Conservation (phyloP, 2,113 vertebrate species). For the Xenus cinereus region DNA sequence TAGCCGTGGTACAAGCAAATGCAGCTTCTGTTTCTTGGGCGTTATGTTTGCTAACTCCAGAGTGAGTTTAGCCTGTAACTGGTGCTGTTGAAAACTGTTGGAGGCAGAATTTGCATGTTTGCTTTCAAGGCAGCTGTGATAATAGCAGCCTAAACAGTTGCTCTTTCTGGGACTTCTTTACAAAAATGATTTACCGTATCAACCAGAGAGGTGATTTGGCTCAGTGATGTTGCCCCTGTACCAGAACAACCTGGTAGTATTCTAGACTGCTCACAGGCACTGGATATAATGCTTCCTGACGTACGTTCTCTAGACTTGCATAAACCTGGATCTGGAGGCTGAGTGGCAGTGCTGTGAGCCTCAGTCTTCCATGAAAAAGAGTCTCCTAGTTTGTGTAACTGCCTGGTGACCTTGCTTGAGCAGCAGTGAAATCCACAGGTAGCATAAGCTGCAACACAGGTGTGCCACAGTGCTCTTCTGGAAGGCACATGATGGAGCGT, state of each 20-base stretch:
- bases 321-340: not conserved
- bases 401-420: not conserved
- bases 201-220: not conserved
- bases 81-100: slow-evolving; percentile 18
- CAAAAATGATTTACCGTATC: not conserved
- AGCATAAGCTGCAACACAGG: not conserved
- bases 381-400: not conserved
- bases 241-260: not conserved
- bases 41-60: slow-evolving; percentile 56
- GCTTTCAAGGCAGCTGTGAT: slow-evolving; percentile 46
- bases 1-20: slow-evolving; percentile 15
- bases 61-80: slow-evolving; percentile 20
- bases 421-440: not conserved
- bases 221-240: not conserved
- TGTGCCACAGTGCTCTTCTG: accelerated
- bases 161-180: slow-evolving; percentile 12
- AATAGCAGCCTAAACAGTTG: slow-evolving; percentile 35
- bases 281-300: not conserved
- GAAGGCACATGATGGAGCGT: accelerated
- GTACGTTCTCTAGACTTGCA: not conserved
- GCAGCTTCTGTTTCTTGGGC: slow-evolving; percentile 51
- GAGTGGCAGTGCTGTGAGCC: not conserved
- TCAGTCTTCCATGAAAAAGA: not conserved
- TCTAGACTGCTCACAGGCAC: accelerated
- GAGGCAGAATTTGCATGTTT: slow-evolving; percentile 10